Evolutionary conservation across 2,113 vertebrate genomes (phyloP).

Genomic region (Engraulis encrasicolus): DNA sequence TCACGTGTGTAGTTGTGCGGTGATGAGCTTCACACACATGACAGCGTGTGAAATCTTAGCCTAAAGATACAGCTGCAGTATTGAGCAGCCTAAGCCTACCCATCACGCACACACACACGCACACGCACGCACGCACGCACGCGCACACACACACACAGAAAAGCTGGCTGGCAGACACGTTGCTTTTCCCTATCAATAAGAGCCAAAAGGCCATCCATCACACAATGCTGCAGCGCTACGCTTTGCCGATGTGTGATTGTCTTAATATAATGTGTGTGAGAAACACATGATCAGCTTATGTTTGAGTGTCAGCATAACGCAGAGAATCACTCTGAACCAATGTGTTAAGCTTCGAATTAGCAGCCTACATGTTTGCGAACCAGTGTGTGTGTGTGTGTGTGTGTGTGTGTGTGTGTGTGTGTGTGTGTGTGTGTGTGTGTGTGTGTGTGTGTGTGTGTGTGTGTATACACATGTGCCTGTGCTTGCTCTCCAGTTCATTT

Average conservation of each 20-base stretch:
- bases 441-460: too few species aligned
- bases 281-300: background rate
- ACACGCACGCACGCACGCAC: too few species aligned
- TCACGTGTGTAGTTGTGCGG: background rate
- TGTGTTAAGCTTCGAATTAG: too few species aligned
- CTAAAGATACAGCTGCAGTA: conserved; percentile 42
- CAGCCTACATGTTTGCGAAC: too few species aligned
- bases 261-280: background rate
- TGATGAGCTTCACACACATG: conserved; percentile 41
- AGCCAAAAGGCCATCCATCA: conserved; percentile 58
- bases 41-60: conserved; percentile 17
- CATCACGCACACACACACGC: background rate
- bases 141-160: conserved; percentile 39
- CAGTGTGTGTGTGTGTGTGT: too few species aligned
- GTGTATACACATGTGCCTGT: too few species aligned
- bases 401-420: too few species aligned
- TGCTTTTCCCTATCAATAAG: conserved; percentile 65
- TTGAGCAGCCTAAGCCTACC: background rate
- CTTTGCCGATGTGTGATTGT: conserved; percentile 7
- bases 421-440: too few species aligned
- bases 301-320: background rate
- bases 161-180: conserved; percentile 53
- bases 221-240: conserved; percentile 38
- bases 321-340: background rate
- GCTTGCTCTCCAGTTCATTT: too few species aligned